Base-by-base conservation (phyloP, 2,888 invertebrate genomes). In the Salticus scenicus region DNA sequence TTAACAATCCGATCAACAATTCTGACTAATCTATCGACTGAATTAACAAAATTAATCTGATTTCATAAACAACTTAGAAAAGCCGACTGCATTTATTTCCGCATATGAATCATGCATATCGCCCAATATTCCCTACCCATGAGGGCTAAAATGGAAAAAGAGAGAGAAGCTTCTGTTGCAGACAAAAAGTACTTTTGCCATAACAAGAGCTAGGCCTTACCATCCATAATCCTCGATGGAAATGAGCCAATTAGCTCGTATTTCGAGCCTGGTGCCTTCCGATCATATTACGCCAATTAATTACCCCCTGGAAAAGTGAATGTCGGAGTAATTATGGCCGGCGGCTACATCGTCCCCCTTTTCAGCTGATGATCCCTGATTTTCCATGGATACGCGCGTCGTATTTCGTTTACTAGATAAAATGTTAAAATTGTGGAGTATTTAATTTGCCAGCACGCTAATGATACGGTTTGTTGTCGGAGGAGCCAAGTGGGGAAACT, bases 211-310 rank as follows among this genome's bases (percentile, higher is more conserved):
- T 30, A 4, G 30, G 17, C 31, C 51, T 17, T 57, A 33, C 64
- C 63, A 75, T 82, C 37, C 83, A 83, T 83, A 83, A 83, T 83
- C 83, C 66, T n/a, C 47, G 72, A 72, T 83, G 83, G 83, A 77
- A 83, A 83, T 83, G 83, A 72, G 83, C 76, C 83, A 83, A 83
- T 83, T 83, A 83, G 66, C 77, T 77, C 76, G 70, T 10, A 71
- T 83, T 83, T 76, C 57, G 64, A 71, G 64, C 72, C 76, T 51
- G 69, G 51, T 67, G 57, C 80, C 63, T 74, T 75, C 77, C 57
- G 77, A 77, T 83, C 83, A 66, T 77, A 83, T 83, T 83, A 83
- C 83, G 51, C 72, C 83, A 83, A 83, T 83, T 83, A 83, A 83
- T 83, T 83, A 83, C 83, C 77, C 51, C 57, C 47, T 14, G 47